Conservation (phyloP, 2,888 invertebrate genomes). For the Myopa testacea region DNA sequence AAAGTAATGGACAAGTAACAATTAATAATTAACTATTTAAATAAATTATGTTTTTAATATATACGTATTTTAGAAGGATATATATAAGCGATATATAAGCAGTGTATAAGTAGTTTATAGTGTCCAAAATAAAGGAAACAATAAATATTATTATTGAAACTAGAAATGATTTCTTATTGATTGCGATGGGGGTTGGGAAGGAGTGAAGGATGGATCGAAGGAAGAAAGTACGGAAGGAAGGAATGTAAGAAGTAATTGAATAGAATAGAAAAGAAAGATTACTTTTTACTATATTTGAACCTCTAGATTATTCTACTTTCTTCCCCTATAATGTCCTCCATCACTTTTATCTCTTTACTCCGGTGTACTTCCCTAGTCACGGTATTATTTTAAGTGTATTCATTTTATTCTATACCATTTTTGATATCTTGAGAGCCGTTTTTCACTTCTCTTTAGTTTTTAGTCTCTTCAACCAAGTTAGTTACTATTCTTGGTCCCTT, state of each 20-base stretch:
- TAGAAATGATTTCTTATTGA: background rate
- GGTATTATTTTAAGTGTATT: no score
- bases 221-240: background rate
- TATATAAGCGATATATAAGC: background rate
- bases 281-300: no score
- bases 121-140: background rate
- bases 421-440: no score
- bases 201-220: no score
- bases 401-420: no score
- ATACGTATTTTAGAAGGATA: background rate
- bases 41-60: background rate
- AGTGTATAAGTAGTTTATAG: slow-evolving; percentile 4
- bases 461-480: background rate
- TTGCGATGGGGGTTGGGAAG: no score
- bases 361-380: no score
- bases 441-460: background rate
- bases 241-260: background rate
- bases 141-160: background rate
- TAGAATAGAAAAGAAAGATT: no score
- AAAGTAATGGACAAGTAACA: background rate
- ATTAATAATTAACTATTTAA: background rate
- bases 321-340: no score
- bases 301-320: no score
- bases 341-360: no score
- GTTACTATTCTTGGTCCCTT: background rate